phyloP scores from a whole-genome alignment of 1,140 invertebrate species.

The Ganaspis sp. region DNA sequence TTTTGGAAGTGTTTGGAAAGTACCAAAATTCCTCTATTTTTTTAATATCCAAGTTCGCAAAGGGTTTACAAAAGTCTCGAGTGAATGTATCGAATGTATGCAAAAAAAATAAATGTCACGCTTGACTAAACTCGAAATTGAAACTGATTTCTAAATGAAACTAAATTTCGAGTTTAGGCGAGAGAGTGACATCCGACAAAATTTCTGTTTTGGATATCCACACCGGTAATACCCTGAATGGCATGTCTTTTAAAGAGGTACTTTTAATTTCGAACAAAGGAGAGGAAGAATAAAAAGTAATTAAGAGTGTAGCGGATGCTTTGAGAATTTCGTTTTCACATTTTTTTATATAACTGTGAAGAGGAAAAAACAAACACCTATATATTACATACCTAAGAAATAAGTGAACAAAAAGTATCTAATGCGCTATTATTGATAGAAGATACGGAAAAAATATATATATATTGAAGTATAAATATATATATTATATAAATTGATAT shows the following conservation, averaged over 20 bases:
- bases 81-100: slow-evolving; percentile 64
- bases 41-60: slow-evolving; percentile 18
- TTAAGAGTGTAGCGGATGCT: slow-evolving; percentile 58
- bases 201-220: slow-evolving; percentile 76
- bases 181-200: slow-evolving; percentile 62
- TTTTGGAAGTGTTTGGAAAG: slow-evolving; percentile 4
- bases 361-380: slow-evolving; percentile 68
- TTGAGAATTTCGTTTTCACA: slow-evolving; percentile 72
- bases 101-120: slow-evolving; percentile 49
- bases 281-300: slow-evolving; percentile 53
- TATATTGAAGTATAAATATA: slow-evolving; percentile 70
- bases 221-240: slow-evolving; percentile 77
- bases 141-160: no score
- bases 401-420: slow-evolving; percentile 75
- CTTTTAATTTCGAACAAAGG: slow-evolving; percentile 59
- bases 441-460: slow-evolving; percentile 71
- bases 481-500: slow-evolving; percentile 69
- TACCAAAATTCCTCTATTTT: slow-evolving; percentile 31
- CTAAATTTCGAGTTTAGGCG: slow-evolving; percentile 36
- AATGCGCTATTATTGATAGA: slow-evolving; percentile 76
- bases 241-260: slow-evolving; percentile 72
- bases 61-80: slow-evolving; percentile 46
- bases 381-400: slow-evolving; percentile 75
- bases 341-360: slow-evolving; percentile 73
- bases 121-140: slow-evolving; percentile 49